Base-by-base conservation (phyloP, 2,113 vertebrate species). In the Naja naja region DNA sequence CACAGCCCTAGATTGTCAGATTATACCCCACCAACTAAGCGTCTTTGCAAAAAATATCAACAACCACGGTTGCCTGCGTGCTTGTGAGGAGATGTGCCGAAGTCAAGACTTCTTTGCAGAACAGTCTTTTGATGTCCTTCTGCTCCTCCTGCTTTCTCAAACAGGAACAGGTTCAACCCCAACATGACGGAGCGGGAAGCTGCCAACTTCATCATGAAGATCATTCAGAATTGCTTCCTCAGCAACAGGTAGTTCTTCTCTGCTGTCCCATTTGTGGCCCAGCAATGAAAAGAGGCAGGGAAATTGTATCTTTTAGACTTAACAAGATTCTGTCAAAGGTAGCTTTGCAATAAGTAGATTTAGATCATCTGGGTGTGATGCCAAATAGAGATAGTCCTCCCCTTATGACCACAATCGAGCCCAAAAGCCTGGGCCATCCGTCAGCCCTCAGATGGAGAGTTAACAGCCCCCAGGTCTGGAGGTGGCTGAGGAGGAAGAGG, bases 151-250 rank as follows among this genome's bases (percentile, higher is more conserved):
- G 16, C 30, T 49, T 4, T 87, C 93, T 10, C 23, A 8, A 85
- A 88, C 94, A 99, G 99, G 93, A 98, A 99, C 95, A 98, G 99
- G n/a, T 99, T 99, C 96, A 99, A 98, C 95, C 98, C 99, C 52
- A 99, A 98, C 93, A 97, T 99, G 97, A 99, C 99, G 0, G 99
- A 99, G 96, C 98, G 98, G 43, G 99, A 99, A 56, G 99, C 99
- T 27, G 99, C 99, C 0, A 98, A 98, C 93, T 99, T 98, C 96
- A 99, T 99, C 96, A 98, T 99, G 96, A 99, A 99, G 97, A 97
- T 99, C 94, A 99, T 99, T 95, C 99, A 99, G 97, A 99, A 98
- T 94, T 99, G 99, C 96, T 99, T 99, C 98, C 99, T 99, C 93
- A 99, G 99, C 97, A 99, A 98, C 98, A 99, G 99, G 99, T 98